These are phyloP conservation scores for Planococcus citri DNA, from an alignment of 1,140 invertebrate species.

Conservation along the genomic window DNA sequence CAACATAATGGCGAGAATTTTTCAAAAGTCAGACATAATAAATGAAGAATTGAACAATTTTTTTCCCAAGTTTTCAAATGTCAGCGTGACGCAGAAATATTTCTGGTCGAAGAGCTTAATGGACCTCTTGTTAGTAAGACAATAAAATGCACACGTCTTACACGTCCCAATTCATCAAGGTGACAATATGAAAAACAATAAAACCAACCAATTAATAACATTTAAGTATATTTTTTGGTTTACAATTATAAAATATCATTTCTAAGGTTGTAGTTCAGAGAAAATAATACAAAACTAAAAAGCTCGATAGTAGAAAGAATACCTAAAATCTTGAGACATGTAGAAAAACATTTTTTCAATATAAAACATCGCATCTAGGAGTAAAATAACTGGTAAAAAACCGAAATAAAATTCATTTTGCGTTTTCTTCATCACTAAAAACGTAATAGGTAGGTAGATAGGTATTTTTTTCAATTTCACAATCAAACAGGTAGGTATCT, in stretches of 20 bases:
- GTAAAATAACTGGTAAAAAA: neutral
- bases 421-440: neutral
- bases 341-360: slow-evolving; percentile 16
- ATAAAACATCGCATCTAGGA: neutral
- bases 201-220: neutral
- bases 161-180: too few species aligned
- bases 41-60: too few species aligned
- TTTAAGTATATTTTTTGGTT: neutral
- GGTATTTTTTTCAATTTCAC: neutral
- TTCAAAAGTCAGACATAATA: too few species aligned
- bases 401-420: neutral
- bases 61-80: too few species aligned
- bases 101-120: too few species aligned
- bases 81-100: too few species aligned
- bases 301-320: slow-evolving; percentile 17
- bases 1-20: too few species aligned
- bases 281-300: slow-evolving; percentile 20
- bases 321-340: neutral
- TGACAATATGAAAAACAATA: neutral
- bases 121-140: too few species aligned
- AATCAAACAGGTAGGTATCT: too few species aligned
- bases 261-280: neutral
- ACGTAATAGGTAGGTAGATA: neutral
- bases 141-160: too few species aligned
- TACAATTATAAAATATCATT: neutral